Percentiles rank a stretch among this genome's conserved stretches.
phyloP scores from a whole-genome alignment of 1,140 invertebrate genomes.

The Rhopalosiphum padi region DNA sequence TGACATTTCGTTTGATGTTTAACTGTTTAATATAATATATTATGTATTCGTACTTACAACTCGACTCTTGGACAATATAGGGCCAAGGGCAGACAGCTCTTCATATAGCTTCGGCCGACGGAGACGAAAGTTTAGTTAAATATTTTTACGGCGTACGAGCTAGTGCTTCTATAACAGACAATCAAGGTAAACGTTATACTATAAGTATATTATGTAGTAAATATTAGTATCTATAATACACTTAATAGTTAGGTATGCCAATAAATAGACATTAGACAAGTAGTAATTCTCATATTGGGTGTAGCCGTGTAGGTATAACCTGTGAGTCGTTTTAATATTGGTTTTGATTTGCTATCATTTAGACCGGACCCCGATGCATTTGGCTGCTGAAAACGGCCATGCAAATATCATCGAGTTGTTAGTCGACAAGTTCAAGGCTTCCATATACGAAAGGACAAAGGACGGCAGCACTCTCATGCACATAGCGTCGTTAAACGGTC shows the following conservation, averaged over 20 bases:
- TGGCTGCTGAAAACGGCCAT: conserved; percentile 96
- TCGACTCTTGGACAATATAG: conserved; percentile 64
- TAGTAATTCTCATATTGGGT: too few species aligned
- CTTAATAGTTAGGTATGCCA: too few species aligned
- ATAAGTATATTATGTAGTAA: background rate
- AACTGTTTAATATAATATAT: background rate
- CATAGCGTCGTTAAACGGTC: conserved; percentile 94
- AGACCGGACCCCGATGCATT: conserved; percentile 95
- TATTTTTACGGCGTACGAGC: conserved; percentile 94
- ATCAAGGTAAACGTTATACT: conserved; percentile 71
- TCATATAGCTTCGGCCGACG: conserved; percentile 94
- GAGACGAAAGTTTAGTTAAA: conserved; percentile 92
- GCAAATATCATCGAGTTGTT: conserved; percentile 93
- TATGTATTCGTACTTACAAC: background rate
- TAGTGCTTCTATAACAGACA: conserved; percentile 91
- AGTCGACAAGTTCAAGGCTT: conserved; percentile 97
- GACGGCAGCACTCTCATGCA: conserved; percentile 99
- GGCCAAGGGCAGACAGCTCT: conserved; percentile 90
- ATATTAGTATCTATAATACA: background rate
- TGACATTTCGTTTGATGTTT: background rate
- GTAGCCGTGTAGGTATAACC: too few species aligned
- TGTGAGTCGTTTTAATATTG: background rate
- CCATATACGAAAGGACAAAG: conserved; percentile 91
- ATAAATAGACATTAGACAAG: too few species aligned
- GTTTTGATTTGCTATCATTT: conserved; percentile 59